phyloP scores from a whole-genome alignment of 2,113 vertebrate genomes.

The Arizona elegans region DNA sequence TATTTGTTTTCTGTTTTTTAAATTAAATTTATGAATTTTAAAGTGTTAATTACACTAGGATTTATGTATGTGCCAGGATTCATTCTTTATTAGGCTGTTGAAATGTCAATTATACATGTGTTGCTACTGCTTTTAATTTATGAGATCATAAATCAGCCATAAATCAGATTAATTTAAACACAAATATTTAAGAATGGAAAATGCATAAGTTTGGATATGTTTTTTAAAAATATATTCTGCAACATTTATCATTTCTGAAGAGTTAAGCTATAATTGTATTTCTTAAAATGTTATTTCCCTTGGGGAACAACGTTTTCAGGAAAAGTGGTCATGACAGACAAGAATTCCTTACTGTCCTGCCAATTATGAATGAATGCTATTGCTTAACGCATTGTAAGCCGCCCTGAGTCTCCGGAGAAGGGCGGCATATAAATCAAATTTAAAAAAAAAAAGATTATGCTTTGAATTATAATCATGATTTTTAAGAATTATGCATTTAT shows the following conservation, averaged over 20 bases:
- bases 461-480: neutral
- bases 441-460: no score
- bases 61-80: neutral
- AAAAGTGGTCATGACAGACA: neutral
- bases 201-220: neutral
- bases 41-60: neutral
- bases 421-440: no score
- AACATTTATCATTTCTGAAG: neutral
- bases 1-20: neutral
- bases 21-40: neutral
- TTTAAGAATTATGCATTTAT: slow-evolving; percentile 17
- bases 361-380: no score
- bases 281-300: neutral
- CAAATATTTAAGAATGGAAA: neutral
- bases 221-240: neutral
- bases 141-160: neutral
- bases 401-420: no score
- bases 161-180: neutral
- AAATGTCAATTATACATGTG: neutral
- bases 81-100: neutral
- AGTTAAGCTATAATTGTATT: neutral
- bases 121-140: neutral
- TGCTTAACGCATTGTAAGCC: no score
- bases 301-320: neutral
- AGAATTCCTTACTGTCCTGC: neutral